Evolutionary conservation across 1,140 invertebrate species (phyloP).

Genomic region (Pinna nobilis): DNA sequence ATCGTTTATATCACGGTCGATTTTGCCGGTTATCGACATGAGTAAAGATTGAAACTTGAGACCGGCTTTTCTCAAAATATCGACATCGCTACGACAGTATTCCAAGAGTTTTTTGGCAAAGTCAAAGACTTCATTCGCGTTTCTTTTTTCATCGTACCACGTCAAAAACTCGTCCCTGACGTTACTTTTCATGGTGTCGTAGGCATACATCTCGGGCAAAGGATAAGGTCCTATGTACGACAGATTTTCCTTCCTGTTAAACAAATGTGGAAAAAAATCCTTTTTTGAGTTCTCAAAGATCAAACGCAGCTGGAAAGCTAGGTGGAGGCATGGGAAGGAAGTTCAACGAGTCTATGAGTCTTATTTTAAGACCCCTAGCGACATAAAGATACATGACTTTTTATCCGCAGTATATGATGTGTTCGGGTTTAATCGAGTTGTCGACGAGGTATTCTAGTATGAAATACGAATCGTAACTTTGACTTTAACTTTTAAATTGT

Average conservation of each 20-base stretch:
- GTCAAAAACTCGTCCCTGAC: slow-evolving; percentile 19
- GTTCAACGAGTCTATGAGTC: slow-evolving; percentile 32
- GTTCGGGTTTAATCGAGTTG: background rate
- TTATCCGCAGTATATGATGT: background rate
- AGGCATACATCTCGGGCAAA: slow-evolving; percentile 13
- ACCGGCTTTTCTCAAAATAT: slow-evolving; percentile 37
- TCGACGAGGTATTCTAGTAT: background rate
- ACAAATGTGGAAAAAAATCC: slow-evolving; percentile 35
- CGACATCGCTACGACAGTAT: slow-evolving; percentile 35
- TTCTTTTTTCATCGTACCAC: slow-evolving; percentile 34
- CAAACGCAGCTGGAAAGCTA: slow-evolving; percentile 38
- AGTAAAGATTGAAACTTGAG: slow-evolving; percentile 38
- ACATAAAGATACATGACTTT: background rate
- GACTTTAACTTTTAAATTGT: slow-evolving; percentile 3
- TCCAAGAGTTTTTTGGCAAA: slow-evolving; percentile 23
- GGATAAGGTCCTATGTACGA: slow-evolving; percentile 19
- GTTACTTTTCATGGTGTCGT: slow-evolving; percentile 29
- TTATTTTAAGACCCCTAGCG: background rate
- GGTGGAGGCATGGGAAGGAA: slow-evolving; percentile 47
- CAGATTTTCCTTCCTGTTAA: slow-evolving; percentile 26
- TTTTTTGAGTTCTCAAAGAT: slow-evolving; percentile 26
- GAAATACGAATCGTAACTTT: slow-evolving; percentile 5
- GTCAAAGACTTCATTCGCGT: slow-evolving; percentile 21
- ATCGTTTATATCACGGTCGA: too few relatives aligned
- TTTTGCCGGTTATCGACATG: slow-evolving; percentile 4